Evolutionary conservation across 1,140 invertebrate species (phyloP).

Genomic region (Leptestheria dahalacensis): DNA sequence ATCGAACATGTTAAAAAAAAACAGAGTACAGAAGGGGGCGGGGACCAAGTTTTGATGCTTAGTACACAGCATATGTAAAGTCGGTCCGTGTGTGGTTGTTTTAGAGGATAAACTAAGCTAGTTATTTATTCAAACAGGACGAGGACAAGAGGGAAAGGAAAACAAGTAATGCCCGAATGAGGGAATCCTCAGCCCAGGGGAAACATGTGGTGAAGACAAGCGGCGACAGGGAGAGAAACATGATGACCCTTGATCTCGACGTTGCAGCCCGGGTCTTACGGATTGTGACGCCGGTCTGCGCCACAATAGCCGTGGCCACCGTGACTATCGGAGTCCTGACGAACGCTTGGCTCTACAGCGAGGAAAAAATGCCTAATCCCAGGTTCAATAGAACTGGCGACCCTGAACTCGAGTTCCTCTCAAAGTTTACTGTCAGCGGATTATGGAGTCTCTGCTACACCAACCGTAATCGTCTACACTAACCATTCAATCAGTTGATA

Average conservation of each 20-base stretch:
- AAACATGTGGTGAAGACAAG: neutral
- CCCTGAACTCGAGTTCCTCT: conserved; percentile 35
- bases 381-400: conserved; percentile 45
- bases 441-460: conserved; percentile 52
- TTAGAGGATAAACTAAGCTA: too few species aligned
- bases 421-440: conserved; percentile 49
- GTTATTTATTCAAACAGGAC: neutral
- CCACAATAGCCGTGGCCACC: conserved; percentile 45
- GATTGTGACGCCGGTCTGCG: conserved; percentile 44
- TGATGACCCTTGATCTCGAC: conserved; percentile 25
- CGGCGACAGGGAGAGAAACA: neutral
- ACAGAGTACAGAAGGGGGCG: too few species aligned
- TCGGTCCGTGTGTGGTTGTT: too few species aligned
- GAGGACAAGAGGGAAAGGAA: neutral
- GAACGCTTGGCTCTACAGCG: conserved; percentile 51
- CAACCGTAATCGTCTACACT: conserved; percentile 36
- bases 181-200: neutral
- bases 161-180: neutral
- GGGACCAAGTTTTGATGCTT: too few species aligned
- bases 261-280: conserved; percentile 40
- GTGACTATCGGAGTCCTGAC: conserved; percentile 46
- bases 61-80: too few species aligned
- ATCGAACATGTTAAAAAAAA: too few species aligned
- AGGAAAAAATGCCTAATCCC: conserved; percentile 50
- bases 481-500: neutral